Evolutionary conservation across 2,888 invertebrate species (phyloP), one percentile per base, ranked within the genome.

Genomic region (Mythimna vitellina): DNA sequence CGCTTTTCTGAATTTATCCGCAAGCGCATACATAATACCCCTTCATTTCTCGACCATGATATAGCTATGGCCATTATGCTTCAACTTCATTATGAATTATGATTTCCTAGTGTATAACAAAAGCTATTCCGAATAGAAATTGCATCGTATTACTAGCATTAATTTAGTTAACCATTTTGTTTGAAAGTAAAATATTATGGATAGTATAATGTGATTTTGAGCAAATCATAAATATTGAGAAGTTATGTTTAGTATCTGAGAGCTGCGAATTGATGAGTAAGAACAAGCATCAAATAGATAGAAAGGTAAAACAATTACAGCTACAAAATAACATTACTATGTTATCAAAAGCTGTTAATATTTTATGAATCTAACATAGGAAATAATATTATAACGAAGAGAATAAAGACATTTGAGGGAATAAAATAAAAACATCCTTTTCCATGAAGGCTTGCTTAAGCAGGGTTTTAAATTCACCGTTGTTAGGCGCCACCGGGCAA

Each of bases 401-500:
- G 10, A 32, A 60, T 35, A 49, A n/a, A 69, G 29, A 60, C 25
- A n/a, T 29, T 25, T 51, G 17, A 58, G 32, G 49, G 49, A 53
- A 53, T 53, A 46, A 60, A 70, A 76, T 73, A 51, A 65, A 61
- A 65, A 46, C 53, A 70, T 58, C 73, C 32, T 70, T 73, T 78
- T 76, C 65, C 67, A 62, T 78, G 61, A 73, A 75, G 60, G 66
- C 62, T 56, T 67, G 46, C 7, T 46, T 67, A 71, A 62, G 65
- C 65, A 64, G 51, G 60, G 25, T 78, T 81, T 73, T 64, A 68
- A 67, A 77, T 81, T 81, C 77, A 82, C 82, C 75, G 84, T 83
- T 81, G 80, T 77, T 76, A 79, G 80, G 82, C 85, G 83, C 83
- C 85, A 83, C 78, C 70, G 80, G 81, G 85, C 69, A 78, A 78